A percentile compares a stretch with the other conserved stretches of the same genome.
phyloP scores from a whole-genome alignment of 2,113 vertebrate species.

The Motacilla alba region DNA sequence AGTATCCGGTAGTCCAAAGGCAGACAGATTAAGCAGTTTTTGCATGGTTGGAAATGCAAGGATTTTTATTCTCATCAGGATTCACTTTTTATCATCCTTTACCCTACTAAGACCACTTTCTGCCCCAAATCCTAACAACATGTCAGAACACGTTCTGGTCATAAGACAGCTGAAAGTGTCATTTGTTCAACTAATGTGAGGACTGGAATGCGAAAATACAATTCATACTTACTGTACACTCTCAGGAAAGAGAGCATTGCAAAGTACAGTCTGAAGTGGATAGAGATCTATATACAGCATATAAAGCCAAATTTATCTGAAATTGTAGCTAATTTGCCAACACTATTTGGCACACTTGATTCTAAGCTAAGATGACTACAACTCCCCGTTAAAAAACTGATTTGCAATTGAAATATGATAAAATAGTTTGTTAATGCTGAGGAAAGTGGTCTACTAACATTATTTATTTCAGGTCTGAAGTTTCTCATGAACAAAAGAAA shows the following conservation, averaged over 20 bases:
- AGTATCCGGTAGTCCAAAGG: neutral
- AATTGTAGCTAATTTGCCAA: neutral
- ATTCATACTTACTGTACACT: neutral
- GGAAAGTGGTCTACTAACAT: constrained; percentile 2
- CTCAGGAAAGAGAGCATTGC: neutral
- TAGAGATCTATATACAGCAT: neutral
- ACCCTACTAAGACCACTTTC: neutral
- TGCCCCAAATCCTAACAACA: neutral
- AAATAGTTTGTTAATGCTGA: constrained; percentile 52
- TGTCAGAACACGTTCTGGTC: neutral
- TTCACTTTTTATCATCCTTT: neutral
- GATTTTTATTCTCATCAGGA: neutral
- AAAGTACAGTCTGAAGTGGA: neutral
- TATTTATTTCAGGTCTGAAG: constrained; percentile 50
- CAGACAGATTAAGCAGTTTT: neutral
- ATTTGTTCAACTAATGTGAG: neutral
- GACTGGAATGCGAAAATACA: neutral
- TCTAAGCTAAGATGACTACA: neutral
- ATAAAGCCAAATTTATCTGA: neutral
- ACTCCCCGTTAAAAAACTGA: neutral
- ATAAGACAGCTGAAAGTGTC: neutral
- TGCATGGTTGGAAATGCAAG: neutral
- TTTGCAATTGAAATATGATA: constrained; percentile 59
- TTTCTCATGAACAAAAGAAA: neutral
- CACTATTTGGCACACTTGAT: neutral